Evolutionary conservation across 2,797 vertebrate genomes (phyloP), one percentile per base, ranked within the genome.

Genomic region (Tapera naevia): DNA sequence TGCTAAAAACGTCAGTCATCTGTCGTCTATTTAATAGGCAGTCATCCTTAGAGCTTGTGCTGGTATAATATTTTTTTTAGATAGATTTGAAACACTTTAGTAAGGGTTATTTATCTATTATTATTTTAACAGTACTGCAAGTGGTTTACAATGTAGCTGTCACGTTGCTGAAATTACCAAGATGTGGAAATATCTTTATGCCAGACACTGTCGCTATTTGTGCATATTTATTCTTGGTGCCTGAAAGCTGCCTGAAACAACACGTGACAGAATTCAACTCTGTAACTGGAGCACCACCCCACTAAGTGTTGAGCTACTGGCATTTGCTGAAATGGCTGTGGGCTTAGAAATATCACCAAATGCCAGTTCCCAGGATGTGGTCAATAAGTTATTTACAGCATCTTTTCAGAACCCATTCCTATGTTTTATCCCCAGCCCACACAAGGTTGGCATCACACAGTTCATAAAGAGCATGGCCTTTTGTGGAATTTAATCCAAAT

Each of bases 291-390:
- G 87, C 37, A 94, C 56, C 5, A 3, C 33, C 56, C 62, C 32
- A n/a, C 16, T 24, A 50, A 72, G 56, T 60, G 80, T 25, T 39
- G 18, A 84, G 64, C 78, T 88, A 24, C n/a, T 88, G 91, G 83
- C 80, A 96, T 94, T 78, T 95, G 89, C 74, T 93, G 86, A 93
- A 91, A 86, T 17, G 76, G 58, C 76, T 71, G 66, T 61, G 64
- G 82, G 88, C 76, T 92, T 90, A 89, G 64, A 92, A 95, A 73
- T 16, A 28, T n/a, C 3, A 3, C 28, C 70, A 81, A 95, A 93
- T 89, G 89, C 73, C 94, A 76, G 33, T 71, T 95, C 91, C 48
- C 74, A 92, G 80, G 88, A 95, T 74, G 71, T 30, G 80, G 80
- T 90, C 89, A 92, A 46, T 86, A 93, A 93, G 80, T 81, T 69